A percentile compares a stretch with the other conserved stretches of the same genome.
These are phyloP conservation scores for Sitodiplosis mosellana DNA, from an alignment of 1,140 invertebrate species.

Conservation along the genomic window DNA sequence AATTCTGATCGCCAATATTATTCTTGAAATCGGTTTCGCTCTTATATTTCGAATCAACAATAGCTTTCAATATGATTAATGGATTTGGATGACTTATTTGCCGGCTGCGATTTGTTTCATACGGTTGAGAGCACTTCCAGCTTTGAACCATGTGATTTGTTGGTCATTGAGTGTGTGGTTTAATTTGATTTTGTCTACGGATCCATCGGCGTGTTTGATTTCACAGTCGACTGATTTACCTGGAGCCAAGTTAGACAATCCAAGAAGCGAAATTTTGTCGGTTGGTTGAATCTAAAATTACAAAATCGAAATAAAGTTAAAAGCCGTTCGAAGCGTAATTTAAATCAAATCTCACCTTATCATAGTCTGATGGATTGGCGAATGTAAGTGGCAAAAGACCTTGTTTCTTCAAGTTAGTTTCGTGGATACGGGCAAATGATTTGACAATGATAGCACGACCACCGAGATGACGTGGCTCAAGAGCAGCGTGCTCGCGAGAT, in stretches of 20 bases:
- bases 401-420: conserved; percentile 99
- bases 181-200: conserved; percentile 64
- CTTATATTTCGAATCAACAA: too few relatives aligned
- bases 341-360: conserved; percentile 42
- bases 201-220: conserved; percentile 83
- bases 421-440: conserved; percentile 98
- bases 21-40: too few relatives aligned
- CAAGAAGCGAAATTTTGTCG: conserved; percentile 86
- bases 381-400: conserved; percentile 94
- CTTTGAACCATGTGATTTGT: conserved; percentile 96
- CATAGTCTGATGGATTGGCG: conserved; percentile 84
- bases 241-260: conserved; percentile 66
- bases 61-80: too few relatives aligned
- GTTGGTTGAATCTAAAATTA: conserved; percentile 51
- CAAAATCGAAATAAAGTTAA: background rate
- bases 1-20: too few relatives aligned
- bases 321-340: background rate
- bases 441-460: conserved; percentile 97
- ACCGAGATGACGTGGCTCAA: conserved; percentile 80
- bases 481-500: conserved; percentile 89
- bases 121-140: conserved; percentile 95
- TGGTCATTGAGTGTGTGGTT: conserved; percentile 95
- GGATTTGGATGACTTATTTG: conserved; percentile 23
- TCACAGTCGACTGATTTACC: conserved; percentile 84
- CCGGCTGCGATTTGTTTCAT: conserved; percentile 67